A percentile compares a stretch with the other conserved stretches of the same genome.
Evolutionary conservation across 1,140 invertebrate genomes (phyloP).

Genomic region (Pseudoatta argentina): DNA sequence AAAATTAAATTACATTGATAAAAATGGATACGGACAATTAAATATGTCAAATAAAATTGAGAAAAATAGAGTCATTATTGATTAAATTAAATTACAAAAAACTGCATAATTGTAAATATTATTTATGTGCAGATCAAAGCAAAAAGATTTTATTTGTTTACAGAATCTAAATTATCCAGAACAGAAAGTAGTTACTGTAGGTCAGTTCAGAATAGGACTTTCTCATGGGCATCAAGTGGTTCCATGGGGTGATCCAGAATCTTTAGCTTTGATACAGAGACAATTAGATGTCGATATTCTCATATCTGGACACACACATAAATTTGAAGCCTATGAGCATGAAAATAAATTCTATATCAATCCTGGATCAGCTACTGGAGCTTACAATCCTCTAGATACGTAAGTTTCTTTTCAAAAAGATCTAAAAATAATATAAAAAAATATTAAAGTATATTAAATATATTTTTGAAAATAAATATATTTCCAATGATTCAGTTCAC

Average conservation of each 20-base stretch:
- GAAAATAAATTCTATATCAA: constrained; percentile 99
- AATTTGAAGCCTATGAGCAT: constrained; percentile 99
- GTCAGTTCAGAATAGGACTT: constrained; percentile 98
- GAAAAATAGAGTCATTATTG: background rate
- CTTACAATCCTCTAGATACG: constrained; percentile 97
- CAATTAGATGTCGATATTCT: constrained; percentile 99
- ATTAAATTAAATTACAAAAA: background rate
- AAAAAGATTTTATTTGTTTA: constrained; percentile 63
- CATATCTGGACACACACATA: constrained; percentile 99
- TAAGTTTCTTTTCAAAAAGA: constrained; percentile 84
- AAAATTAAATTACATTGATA: no score
- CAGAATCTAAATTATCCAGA: constrained; percentile 98
- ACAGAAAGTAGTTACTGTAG: constrained; percentile 99
- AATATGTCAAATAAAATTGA: background rate
- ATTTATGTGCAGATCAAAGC: background rate
- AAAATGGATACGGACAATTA: background rate
- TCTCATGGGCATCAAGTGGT: constrained; percentile 99
- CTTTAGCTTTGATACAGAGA: constrained; percentile 96
- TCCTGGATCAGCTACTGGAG: constrained; percentile 99
- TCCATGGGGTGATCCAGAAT: constrained; percentile 98
- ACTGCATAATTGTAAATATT: background rate
- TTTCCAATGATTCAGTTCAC: background rate
- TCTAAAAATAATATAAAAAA: constrained; percentile 3
- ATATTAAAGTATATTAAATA: background rate
- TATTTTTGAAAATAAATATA: background rate